Evolutionary conservation across 1,140 invertebrate genomes (phyloP).

Genomic region (Drosophila kurseongensis): DNA sequence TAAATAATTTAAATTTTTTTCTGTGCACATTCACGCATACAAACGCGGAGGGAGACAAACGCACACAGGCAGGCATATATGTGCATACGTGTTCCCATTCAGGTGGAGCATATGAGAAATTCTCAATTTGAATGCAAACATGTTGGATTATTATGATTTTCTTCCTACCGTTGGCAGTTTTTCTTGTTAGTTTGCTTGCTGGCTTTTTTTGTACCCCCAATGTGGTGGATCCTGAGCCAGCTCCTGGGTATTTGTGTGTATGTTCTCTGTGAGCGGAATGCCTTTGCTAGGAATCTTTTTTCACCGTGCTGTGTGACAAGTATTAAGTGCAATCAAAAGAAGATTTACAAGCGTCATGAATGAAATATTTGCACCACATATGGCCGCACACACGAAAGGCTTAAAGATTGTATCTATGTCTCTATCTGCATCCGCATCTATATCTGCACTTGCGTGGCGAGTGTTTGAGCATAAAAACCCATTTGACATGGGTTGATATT

Average conservation of each 20-base stretch:
- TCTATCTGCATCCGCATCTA: conserved; percentile 36
- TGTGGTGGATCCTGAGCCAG: conserved; percentile 38
- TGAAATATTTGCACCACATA: conserved; percentile 81
- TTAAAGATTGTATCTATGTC: conserved; percentile 45
- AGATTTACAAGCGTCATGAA: conserved; percentile 83
- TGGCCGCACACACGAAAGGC: conserved; percentile 55
- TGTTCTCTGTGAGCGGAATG: conserved; percentile 31
- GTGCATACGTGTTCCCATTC: conserved; percentile 23
- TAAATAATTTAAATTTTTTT: neutral
- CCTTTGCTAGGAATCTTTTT: conserved; percentile 44
- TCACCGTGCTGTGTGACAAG: conserved; percentile 67
- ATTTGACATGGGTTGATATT: conserved; percentile 70
- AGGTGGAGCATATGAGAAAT: conserved; percentile 61
- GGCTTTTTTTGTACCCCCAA: conserved; percentile 12
- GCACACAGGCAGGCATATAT: conserved; percentile 8
- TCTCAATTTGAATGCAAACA: conserved; percentile 82
- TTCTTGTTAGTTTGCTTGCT: conserved; percentile 50
- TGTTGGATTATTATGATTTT: conserved; percentile 82
- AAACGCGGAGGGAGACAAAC: conserved; percentile 9
- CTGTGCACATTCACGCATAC: conserved; percentile 2
- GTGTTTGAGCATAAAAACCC: conserved; percentile 65
- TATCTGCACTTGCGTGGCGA: conserved; percentile 29
- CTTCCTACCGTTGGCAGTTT: conserved; percentile 68
- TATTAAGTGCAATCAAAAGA: conserved; percentile 83
- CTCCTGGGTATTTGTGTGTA: conserved; percentile 10